phyloP scores from a whole-genome alignment of 2,113 vertebrate genomes.

The Apteryx mantelli region DNA sequence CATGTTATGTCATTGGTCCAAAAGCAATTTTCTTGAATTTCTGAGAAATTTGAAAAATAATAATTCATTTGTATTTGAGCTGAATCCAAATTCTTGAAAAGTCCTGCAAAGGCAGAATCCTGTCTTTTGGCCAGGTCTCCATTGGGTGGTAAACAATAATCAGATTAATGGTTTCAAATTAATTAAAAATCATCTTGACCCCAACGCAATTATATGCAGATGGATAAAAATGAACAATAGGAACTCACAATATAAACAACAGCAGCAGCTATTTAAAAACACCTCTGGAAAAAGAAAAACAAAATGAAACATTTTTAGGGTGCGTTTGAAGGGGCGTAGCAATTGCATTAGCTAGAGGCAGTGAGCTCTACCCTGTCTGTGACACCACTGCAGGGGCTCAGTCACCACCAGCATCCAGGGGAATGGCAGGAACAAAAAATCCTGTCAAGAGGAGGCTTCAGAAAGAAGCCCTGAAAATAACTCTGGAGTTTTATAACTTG shows the following conservation, averaged over 20 bases:
- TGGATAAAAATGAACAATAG: slow-evolving; percentile 6
- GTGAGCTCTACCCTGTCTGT: background rate
- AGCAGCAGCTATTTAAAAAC: background rate
- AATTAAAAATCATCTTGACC: slow-evolving; percentile 23
- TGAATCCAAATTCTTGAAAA: slow-evolving; percentile 13
- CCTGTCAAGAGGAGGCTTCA: background rate
- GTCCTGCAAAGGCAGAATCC: background rate
- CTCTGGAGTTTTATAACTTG: background rate
- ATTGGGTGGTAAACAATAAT: slow-evolving; percentile 6
- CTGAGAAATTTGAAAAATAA: background rate
- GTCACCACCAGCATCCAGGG: background rate
- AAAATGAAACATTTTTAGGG: background rate
- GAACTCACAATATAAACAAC: background rate
- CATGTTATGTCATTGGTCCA: background rate
- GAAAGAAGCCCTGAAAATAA: background rate
- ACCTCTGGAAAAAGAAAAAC: background rate
- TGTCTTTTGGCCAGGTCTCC: background rate
- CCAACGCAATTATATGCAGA: slow-evolving; percentile 17
- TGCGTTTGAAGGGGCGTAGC: background rate
- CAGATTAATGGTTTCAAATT: slow-evolving; percentile 32
- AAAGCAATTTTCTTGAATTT: background rate
- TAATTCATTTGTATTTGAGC: background rate
- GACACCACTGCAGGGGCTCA: background rate
- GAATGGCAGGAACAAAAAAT: background rate
- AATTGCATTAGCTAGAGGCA: background rate